Evolutionary conservation across 2,888 invertebrate genomes (phyloP).

Genomic region (Pherbina coryleti): DNA sequence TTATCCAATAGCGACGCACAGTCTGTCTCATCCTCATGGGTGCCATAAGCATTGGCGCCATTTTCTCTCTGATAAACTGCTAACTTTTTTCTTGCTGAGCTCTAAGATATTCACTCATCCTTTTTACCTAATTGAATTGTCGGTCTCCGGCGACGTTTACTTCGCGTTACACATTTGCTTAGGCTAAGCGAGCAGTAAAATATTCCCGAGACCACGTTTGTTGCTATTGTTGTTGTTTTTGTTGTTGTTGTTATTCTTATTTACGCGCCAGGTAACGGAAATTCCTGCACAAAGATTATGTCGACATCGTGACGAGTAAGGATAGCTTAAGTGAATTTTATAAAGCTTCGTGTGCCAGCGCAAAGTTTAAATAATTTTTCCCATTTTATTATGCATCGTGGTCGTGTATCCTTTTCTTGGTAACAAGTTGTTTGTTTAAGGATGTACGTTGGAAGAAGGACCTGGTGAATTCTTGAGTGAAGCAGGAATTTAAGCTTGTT

Average conservation of each 20-base stretch:
- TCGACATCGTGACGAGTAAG: background rate
- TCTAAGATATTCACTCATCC: slow-evolving; percentile 1
- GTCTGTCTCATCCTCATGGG: too few species aligned
- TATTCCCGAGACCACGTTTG: slow-evolving; percentile 13
- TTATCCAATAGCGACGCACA: too few species aligned
- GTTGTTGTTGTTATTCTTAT: slow-evolving; percentile 7
- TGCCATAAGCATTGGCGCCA: too few species aligned
- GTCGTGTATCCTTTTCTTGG: background rate
- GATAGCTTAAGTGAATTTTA: slow-evolving; percentile 4
- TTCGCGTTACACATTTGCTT: slow-evolving; percentile 14
- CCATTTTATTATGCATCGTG: background rate
- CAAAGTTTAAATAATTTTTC: background rate
- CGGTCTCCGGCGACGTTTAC: slow-evolving; percentile 18
- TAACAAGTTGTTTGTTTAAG: background rate
- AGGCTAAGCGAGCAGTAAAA: slow-evolving; percentile 8
- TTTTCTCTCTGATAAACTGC: too few species aligned
- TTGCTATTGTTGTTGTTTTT: slow-evolving; percentile 10
- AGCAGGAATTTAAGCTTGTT: too few species aligned
- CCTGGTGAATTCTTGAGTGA: background rate
- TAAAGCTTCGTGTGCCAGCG: background rate
- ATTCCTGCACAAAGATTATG: slow-evolving; percentile 3
- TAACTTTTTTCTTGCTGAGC: too few species aligned
- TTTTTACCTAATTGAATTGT: slow-evolving; percentile 34
- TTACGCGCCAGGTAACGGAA: slow-evolving; percentile 16
- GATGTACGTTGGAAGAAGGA: background rate